phyloP scores from a whole-genome alignment of 2,113 vertebrate genomes.

The Irena cyanogastra region DNA sequence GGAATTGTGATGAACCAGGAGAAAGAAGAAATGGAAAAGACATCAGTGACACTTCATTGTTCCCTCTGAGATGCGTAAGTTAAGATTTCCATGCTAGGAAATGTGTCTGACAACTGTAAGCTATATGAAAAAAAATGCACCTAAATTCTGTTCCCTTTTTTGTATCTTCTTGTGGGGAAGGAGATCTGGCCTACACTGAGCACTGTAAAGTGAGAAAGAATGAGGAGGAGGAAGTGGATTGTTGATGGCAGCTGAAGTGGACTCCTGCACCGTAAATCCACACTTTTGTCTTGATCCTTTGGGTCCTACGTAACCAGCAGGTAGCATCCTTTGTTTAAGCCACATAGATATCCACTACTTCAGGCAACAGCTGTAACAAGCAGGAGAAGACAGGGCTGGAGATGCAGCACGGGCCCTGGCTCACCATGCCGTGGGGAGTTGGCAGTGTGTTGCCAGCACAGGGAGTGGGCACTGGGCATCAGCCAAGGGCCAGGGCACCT shows the following conservation, averaged over 20 bases:
- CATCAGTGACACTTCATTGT: conserved; percentile 42
- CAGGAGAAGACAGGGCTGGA: not conserved
- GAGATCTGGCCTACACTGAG: not conserved
- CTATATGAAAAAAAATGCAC: not conserved
- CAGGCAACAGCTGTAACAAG: not conserved
- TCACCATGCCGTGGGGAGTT: accelerated
- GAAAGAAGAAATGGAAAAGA: conserved; percentile 45
- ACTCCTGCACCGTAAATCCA: not conserved
- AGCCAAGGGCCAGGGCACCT: not conserved
- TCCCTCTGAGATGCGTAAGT: not conserved
- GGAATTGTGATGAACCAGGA: conserved; percentile 27
- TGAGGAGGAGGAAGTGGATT: not conserved
- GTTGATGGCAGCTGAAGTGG: not conserved
- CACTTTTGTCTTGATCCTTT: not conserved
- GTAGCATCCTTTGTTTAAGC: not conserved
- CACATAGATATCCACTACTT: not conserved
- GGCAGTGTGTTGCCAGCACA: accelerated
- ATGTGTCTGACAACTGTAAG: not conserved
- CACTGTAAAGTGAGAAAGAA: not conserved
- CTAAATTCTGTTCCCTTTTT: not conserved
- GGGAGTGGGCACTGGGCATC: not conserved
- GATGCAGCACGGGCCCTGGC: accelerated
- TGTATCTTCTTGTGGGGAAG: not conserved
- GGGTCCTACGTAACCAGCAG: not conserved
- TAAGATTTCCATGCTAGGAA: not conserved